Conservation (phyloP, 2,888 invertebrate genomes). For the Euspilapteryx auroguttella region DNA sequence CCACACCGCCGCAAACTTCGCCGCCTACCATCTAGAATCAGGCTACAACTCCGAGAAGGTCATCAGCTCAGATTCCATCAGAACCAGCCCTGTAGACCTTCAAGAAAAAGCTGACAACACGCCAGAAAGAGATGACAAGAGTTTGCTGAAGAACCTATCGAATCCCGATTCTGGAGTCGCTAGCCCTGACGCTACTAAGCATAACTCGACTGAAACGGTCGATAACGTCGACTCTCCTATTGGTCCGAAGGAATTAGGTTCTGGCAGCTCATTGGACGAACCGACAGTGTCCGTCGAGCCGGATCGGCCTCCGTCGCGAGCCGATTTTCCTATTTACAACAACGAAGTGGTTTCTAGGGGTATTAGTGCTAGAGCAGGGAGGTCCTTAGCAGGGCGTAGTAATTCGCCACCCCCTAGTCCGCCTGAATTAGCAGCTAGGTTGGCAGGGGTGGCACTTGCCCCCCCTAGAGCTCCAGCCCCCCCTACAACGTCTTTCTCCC, state of each 20-base stretch:
- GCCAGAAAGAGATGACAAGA: slow-evolving; percentile 26
- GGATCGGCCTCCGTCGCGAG: slow-evolving; percentile 17
- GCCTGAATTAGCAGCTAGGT: slow-evolving; percentile 16
- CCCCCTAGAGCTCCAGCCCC: slow-evolving; percentile 17
- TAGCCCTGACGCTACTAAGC: slow-evolving; percentile 60
- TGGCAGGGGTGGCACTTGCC: slow-evolving; percentile 17
- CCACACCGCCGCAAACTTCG: slow-evolving; percentile 46
- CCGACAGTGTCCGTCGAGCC: slow-evolving; percentile 21
- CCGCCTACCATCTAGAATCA: slow-evolving; percentile 62
- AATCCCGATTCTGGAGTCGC: slow-evolving; percentile 58
- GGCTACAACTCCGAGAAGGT: slow-evolving; percentile 66
- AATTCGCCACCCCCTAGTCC: slow-evolving; percentile 19
- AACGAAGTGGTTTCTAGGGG: slow-evolving; percentile 43
- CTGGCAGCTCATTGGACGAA: slow-evolving; percentile 53
- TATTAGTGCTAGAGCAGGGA: slow-evolving; percentile 37
- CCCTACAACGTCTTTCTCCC: slow-evolving; percentile 43
- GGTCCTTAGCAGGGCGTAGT: slow-evolving; percentile 33
- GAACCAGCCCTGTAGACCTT: slow-evolving; percentile 44
- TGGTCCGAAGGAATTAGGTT: slow-evolving; percentile 42
- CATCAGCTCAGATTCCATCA: slow-evolving; percentile 44
- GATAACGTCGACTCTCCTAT: slow-evolving; percentile 47
- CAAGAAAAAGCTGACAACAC: slow-evolving; percentile 43
- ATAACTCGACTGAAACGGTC: slow-evolving; percentile 54
- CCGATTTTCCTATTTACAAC: slow-evolving; percentile 13
- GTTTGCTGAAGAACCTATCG: slow-evolving; percentile 38